Evolutionary conservation across 2,797 vertebrate genomes (phyloP), one percentile per base, ranked within the genome.

Genomic region (Poeciliopsis turneri): DNA sequence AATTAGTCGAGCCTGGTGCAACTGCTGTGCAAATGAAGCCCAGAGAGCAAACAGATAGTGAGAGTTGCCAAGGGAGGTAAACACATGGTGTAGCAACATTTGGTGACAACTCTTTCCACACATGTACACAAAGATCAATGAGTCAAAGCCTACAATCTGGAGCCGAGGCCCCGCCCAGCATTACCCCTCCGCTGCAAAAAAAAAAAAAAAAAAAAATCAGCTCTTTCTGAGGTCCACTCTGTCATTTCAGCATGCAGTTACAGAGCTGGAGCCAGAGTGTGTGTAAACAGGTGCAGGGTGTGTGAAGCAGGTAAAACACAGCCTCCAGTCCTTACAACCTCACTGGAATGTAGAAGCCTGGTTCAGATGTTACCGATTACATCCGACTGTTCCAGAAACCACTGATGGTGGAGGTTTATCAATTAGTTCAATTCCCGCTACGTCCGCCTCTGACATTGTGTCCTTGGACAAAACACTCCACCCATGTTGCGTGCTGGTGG

Each of bases 121-220:
- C 59, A 66, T 7, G 16, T 46, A 41, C 77, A 82, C 81, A 85
- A 88, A 82, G 74, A 74, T 41, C 18, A 77, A 74, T 79, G 77
- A 92, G 80, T 91, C 90, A 92, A 92, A 93, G 91, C 82, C 87
- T 92, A 45, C 76, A 91, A 90, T 92, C 83, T 84, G 57, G 75
- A 78, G 69, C 75, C 70, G 55, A 1, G 85, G 90, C 85, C 80
- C 85, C 76, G 88, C 87, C 89, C 85, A 87, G 92, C 94, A 94
- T 89, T 91, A 16, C 53, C 25, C 53, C 53, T 12, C 53, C 88
- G 82, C 81, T 76, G 20, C 13, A 13, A 13, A 59, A 4, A 18
- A 45, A 45, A 1, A 43, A 43, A 41, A 43, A 43, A 43, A 43
- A 43, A 45, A 45, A 41, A 39, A 41, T 12, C 18, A 13, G 16